Base-by-base conservation (phyloP, 1,140 invertebrate genomes). In the Cotesia glomerata region DNA sequence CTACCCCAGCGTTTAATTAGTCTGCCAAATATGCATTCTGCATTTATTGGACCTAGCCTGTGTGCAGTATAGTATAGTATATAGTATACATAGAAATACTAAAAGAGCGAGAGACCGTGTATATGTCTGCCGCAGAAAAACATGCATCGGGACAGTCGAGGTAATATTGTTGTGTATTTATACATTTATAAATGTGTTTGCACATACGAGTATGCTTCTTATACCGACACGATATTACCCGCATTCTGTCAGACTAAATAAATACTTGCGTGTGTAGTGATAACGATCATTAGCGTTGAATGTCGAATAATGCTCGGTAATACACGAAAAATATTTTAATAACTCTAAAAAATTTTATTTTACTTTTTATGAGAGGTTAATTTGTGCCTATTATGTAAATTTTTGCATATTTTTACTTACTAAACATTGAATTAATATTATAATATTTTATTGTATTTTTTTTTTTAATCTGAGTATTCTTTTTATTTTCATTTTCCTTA, bases 1-100 rank as follows among this genome's bases (percentile, higher is more conserved):
- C 67, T 69, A 26, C 49, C 9, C 72, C 66, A n/a, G 26, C 61
- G 59, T 73, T 73, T 73, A 73, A 73, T 73, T 73, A 73, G 72
- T 73, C 67, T 16, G 34, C 67, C 51, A 69, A 73, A 73, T 73
- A 73, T 73, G 72, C 69, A 69, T 54, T 59, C 26, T 62, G 18
- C 61, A 69, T 73, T 69, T 64, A 26, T 26, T 26, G 26, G 26
- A 26, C 26, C 26, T 26, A 64, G 63, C 59, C 51, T 16, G 54
- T 36, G 63, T 26, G 26, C 3, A 26, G 26, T 26, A 26, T 26
- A 26, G 26, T 3, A 26, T 26, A 39, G 45, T 18, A 14, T 3
- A 26, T 26, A 39, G 45, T 18, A 14, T 16, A 13, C n/a, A 36
- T 9, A 16, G 59, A 11, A 62, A 36, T 34, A 8, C 56, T 9